A percentile compares a stretch with the other conserved stretches of the same genome.
These are phyloP conservation scores for Tetramorium bicarinatum DNA, from an alignment of 2,888 invertebrate genomes.

Conservation along the genomic window DNA sequence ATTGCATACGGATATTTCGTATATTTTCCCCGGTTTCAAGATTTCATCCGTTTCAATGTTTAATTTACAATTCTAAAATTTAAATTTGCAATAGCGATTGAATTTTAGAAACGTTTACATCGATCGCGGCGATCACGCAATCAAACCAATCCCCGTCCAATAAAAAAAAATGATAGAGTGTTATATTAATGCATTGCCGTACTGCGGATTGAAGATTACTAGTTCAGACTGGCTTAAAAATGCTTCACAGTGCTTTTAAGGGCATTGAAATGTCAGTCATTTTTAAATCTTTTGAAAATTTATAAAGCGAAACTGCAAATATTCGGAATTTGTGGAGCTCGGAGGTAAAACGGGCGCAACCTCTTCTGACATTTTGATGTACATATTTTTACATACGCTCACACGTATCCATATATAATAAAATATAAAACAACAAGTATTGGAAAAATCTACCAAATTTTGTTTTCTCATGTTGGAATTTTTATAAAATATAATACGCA, in stretches of 20 bases:
- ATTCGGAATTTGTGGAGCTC: constrained; percentile 18
- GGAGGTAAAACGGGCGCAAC: background rate
- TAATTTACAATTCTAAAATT: background rate
- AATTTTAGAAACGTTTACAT: background rate
- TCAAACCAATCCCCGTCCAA: background rate
- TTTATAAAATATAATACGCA: constrained; percentile 8
- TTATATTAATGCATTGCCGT: background rate
- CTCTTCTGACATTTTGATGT: constrained; percentile 16
- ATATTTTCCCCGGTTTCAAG: background rate
- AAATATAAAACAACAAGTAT: constrained; percentile 17
- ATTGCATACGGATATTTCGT: background rate
- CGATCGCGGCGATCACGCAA: background rate
- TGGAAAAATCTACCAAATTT: background rate
- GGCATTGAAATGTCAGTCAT: background rate
- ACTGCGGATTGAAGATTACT: background rate
- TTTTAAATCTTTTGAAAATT: constrained; percentile 40
- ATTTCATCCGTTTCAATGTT: background rate
- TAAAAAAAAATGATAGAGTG: too few relatives aligned
- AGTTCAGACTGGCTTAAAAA: background rate
- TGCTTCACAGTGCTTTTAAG: background rate
- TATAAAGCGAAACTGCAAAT: constrained; percentile 28
- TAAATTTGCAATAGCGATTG: background rate
- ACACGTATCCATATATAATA: background rate
- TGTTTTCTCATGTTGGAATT: background rate
- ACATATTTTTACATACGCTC: constrained; percentile 35